Base-by-base conservation (phyloP, 1,140 invertebrate species). In the Antheraea mylitta region DNA sequence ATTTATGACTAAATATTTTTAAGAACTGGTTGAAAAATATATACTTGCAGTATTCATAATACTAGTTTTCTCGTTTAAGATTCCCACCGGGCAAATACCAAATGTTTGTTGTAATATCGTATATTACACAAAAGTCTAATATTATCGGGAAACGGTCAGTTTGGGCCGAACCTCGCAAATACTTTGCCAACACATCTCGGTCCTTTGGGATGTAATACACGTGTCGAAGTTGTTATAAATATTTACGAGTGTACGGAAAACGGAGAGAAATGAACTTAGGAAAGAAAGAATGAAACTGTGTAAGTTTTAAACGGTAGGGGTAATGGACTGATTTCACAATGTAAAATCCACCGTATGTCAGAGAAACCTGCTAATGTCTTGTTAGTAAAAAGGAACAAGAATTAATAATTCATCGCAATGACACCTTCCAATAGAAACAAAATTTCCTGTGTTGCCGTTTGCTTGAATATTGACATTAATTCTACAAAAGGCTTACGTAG, bases 141-240 rank as follows among this genome's bases (percentile, higher is more conserved):
- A 53, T 53, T 53, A 53, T 53, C 45, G 45, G 45, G 4, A 53
- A 53, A 53, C 11, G 45, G 45, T 53, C 45, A 53, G 45, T n/a
- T 53, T 16, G 45, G 45, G 45, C 9, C 6, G 45, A 53, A 53
- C 45, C 45, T 13, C 11, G 45, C 45, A 16, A 53, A 53, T 16
- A 53, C 45, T 53, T 53, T 16, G 45, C 45, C 9, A 53, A 53
- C 45, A 53, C 45, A 53, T 53, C 13, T 10, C 45, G 45, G 45
- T 53, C 45, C 45, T 53, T 53, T 53, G 45, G 45, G 45, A 9
- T 53, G 45, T 53, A 53, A 53, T 53, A 53, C 45, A 53, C 45
- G 45, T 53, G 45, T 53, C 45, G 45, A 53, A 53, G 11, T 53
- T 16, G 10, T 53, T 53, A 53, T 53, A 53, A 53, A 53, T 53